Percentiles rank a stretch among this genome's conserved stretches.
phyloP scores from a whole-genome alignment of 1,140 invertebrate species.

The Aphaenogaster ashmeadi region DNA sequence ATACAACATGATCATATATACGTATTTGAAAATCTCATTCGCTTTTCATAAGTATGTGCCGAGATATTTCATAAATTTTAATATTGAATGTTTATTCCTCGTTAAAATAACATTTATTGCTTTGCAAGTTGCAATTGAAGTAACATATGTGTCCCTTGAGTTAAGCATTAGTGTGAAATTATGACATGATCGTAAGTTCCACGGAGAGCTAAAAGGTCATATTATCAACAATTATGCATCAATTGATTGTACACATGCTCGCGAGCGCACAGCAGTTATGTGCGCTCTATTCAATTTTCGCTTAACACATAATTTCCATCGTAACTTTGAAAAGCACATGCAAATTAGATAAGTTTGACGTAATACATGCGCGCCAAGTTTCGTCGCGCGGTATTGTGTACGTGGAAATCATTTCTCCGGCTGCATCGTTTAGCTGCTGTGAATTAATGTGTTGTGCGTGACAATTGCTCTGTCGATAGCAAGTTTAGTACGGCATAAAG shows the following conservation, averaged over 20 bases:
- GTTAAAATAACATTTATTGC: not conserved
- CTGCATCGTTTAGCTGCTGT: constrained; percentile 32
- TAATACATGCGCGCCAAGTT: constrained; percentile 38
- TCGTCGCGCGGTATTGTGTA: constrained; percentile 32
- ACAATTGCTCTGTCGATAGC: constrained; percentile 58
- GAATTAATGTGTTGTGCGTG: constrained; percentile 52
- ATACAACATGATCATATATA: constrained; percentile 7
- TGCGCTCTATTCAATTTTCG: constrained; percentile 10
- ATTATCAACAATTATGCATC: constrained; percentile 38
- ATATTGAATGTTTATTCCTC: constrained; percentile 11
- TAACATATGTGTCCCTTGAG: not conserved
- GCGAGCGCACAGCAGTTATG: not conserved
- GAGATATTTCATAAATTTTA: constrained; percentile 12
- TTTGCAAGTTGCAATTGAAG: not conserved
- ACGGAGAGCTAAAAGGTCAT: not conserved
- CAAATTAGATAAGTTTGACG: constrained; percentile 57
- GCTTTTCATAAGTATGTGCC: not conserved
- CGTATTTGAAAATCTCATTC: constrained; percentile 3
- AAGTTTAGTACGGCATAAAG: constrained; percentile 17
- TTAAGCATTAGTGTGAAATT: constrained; percentile 9
- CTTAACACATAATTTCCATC: constrained; percentile 27
- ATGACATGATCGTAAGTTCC: not conserved
- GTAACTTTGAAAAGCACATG: constrained; percentile 51
- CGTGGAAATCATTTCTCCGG: constrained; percentile 45
- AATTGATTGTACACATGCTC: constrained; percentile 36